These are phyloP conservation scores for Cerastis rubricosa DNA, from an alignment of 2,888 invertebrate genomes.

Conservation along the genomic window DNA sequence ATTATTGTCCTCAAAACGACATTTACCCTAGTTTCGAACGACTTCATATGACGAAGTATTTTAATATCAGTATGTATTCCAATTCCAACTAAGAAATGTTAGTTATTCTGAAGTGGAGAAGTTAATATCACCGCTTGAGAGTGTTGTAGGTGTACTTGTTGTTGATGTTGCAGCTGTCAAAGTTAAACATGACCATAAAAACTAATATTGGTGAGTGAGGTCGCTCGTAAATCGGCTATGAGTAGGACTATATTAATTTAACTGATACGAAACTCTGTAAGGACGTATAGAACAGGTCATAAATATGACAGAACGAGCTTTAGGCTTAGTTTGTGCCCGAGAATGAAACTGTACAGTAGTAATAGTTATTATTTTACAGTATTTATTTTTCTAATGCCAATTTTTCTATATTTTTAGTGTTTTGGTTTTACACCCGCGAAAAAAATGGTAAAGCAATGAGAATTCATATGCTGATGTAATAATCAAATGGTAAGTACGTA, in stretches of 20 bases:
- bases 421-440: too few species aligned
- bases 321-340: too few species aligned
- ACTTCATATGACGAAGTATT: conserved; percentile 42
- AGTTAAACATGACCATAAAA: conserved; percentile 52
- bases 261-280: conserved; percentile 17
- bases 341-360: too few species aligned
- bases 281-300: not conserved
- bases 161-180: conserved; percentile 35
- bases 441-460: too few species aligned
- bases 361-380: too few species aligned
- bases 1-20: conserved; percentile 52
- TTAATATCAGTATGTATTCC: conserved; percentile 43
- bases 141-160: not conserved
- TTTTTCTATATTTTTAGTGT: too few species aligned
- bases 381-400: too few species aligned
- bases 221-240: conserved; percentile 21
- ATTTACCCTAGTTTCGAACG: conserved; percentile 40
- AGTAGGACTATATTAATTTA: conserved; percentile 9
- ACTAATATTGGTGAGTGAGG: conserved; percentile 36
- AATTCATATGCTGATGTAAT: not conserved
- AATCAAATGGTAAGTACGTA: not conserved
- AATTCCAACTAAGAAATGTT: conserved; percentile 11
- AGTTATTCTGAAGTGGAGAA: not conserved
- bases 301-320: not conserved
- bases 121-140: conserved; percentile 32